Evolutionary conservation across 92 coral and sea anemone species (phyloP), one percentile per base, ranked within the genome.

Genomic region (Epizoanthus ramosus): DNA sequence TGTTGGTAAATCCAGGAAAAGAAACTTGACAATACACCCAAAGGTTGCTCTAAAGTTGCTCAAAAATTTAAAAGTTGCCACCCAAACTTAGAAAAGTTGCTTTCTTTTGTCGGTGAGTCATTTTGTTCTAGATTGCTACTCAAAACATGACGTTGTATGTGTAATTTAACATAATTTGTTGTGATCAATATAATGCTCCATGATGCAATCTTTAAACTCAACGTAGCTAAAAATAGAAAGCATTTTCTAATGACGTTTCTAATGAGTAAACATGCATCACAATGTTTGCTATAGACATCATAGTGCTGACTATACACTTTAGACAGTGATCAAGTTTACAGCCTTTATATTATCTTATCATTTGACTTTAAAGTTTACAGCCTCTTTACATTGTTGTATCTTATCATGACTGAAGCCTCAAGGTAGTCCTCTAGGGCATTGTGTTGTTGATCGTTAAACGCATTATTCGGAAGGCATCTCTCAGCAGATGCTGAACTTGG

Each of bases 341-440:
- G 87, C 73, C 87, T 84, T 63, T 84, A 75, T 81, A 70, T 68
- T 82, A 71, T 28, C 31, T 28, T 28, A 28, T 28, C 31, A 2
- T n/a, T n/a, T 2, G 31, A 33, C 57, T 22, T 67, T 75, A 67
- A 76, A 65, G 79, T 85, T 76, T 79, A 84, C 88, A 9, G 88
- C 80, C 89, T 89, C 86, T 85, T 85, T 85, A 79, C 84, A 64
- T 72, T 50, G 85, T 87, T 90, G 90, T 83, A 86, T 87, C 90
- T 81, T 66, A 77, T 71, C 71, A 87, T 87, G 85, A 89, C 88
- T 77, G 85, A 89, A 70, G 90, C 93, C 90, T 83, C 93, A 6
- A 86, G 87, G 57, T 86, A 86, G 77, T 86, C 90, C 87, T 81
- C 93, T 68, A 87, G 57, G 85, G 86, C 93, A 86, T 65, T 81